Evolutionary conservation across 2,888 invertebrate species (phyloP).

Genomic region (Pecten maximus): DNA sequence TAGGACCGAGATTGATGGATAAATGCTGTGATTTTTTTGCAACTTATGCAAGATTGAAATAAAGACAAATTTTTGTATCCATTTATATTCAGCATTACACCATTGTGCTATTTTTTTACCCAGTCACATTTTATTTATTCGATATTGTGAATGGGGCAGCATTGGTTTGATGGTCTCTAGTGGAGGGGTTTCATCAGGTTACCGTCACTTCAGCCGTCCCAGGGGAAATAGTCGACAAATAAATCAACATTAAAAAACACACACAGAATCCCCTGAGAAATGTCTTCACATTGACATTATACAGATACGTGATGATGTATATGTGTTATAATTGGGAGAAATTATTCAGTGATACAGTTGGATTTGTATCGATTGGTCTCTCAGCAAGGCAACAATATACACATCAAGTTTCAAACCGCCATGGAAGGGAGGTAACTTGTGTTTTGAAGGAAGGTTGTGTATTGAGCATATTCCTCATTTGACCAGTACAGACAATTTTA

Average conservation of each 20-base stretch:
- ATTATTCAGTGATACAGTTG: not conserved
- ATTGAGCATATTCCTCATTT: no score
- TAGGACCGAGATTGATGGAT: not conserved
- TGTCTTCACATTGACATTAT: not conserved
- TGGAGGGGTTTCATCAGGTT: not conserved
- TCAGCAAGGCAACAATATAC: not conserved
- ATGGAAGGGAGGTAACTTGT: constrained; percentile 22
- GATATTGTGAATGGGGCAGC: not conserved
- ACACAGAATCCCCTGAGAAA: constrained; percentile 11
- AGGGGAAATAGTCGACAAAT: constrained; percentile 7
- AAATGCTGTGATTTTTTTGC: not conserved
- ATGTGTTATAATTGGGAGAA: not conserved
- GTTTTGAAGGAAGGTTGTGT: not conserved
- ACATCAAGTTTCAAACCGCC: not conserved
- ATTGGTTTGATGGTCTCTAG: constrained; percentile 20
- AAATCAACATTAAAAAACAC: constrained; percentile 18
- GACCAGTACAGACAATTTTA: no score
- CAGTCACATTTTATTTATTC: constrained; percentile 11
- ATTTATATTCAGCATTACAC: constrained; percentile 15
- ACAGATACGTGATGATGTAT: constrained; percentile 21
- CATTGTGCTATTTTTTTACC: not conserved
- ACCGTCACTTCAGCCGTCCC: not conserved
- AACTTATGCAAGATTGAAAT: constrained; percentile 4
- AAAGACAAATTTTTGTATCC: constrained; percentile 23
- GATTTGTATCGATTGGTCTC: not conserved